Conservation (phyloP, 2,888 invertebrate genomes). For the Smittia aterrima region DNA sequence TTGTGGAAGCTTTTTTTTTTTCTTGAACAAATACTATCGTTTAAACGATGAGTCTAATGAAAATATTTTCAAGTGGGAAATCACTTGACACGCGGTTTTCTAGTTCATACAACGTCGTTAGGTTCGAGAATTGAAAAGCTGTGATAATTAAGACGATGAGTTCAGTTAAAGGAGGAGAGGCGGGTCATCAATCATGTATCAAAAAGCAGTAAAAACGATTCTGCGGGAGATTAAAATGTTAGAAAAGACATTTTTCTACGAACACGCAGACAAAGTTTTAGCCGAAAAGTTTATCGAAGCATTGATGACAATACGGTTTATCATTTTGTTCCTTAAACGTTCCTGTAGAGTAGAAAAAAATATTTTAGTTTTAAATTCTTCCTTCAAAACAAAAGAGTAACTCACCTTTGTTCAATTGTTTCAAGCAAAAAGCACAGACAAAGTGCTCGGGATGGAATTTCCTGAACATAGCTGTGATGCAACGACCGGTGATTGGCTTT, state of each 20-base stretch:
- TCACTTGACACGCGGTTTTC: no score
- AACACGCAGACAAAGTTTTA: slow-evolving; percentile 52
- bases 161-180: background rate
- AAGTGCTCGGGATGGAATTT: slow-evolving; percentile 99
- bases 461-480: slow-evolving; percentile 98
- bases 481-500: slow-evolving; percentile 94
- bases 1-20: background rate
- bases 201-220: slow-evolving; percentile 1
- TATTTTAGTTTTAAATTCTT: background rate
- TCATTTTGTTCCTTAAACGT: slow-evolving; percentile 99
- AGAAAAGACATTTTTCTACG: background rate
- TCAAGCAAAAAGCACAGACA: slow-evolving; percentile 98
- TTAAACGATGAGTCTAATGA: background rate
- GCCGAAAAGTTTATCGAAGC: slow-evolving; percentile 96
- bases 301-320: slow-evolving; percentile 96
- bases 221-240: background rate
- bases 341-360: slow-evolving; percentile 55
- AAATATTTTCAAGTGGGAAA: background rate
- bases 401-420: slow-evolving; percentile 87
- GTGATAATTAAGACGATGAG: background rate
- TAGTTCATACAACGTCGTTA: background rate
- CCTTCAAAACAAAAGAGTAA: background rate
- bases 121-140: background rate
- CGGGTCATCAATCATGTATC: slow-evolving; percentile 10
- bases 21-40: background rate